These are phyloP conservation scores for Nettapus auritus DNA, from an alignment of 2,113 vertebrate species.

Conservation along the genomic window DNA sequence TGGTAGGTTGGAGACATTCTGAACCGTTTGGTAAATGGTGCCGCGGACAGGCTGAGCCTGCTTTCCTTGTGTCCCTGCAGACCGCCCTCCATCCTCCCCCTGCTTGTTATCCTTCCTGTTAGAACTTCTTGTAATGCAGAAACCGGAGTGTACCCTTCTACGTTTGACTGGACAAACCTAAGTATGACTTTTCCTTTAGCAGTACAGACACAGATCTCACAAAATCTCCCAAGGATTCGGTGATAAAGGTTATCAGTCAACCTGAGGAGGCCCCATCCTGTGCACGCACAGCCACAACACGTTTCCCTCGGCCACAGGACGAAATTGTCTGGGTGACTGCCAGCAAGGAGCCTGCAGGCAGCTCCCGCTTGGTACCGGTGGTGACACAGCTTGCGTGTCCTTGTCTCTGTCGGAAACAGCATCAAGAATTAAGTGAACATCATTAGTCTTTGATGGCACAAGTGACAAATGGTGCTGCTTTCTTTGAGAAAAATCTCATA, in stretches of 20 bases:
- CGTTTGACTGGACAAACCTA: not conserved
- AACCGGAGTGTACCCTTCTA: not conserved
- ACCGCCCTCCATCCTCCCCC: not conserved
- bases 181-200: not conserved
- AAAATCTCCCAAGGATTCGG: rapidly evolving
- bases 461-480: not conserved
- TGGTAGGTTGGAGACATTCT: not conserved
- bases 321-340: not conserved
- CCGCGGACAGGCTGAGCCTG: not conserved
- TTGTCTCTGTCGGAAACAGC: not conserved
- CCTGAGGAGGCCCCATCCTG: rapidly evolving
- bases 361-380: not conserved
- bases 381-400: not conserved
- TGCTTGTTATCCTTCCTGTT: not conserved
- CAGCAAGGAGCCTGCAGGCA: not conserved
- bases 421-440: not conserved
- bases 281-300: not conserved
- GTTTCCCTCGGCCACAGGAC: not conserved
- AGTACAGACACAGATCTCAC: no score
- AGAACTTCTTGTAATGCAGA: not conserved
- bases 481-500: not conserved
- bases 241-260: rapidly evolving
- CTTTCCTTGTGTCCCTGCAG: not conserved
- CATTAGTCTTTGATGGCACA: not conserved
- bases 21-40: not conserved